Base-by-base conservation (phyloP, 2,113 vertebrate genomes). In the Motacilla tschutschensis region DNA sequence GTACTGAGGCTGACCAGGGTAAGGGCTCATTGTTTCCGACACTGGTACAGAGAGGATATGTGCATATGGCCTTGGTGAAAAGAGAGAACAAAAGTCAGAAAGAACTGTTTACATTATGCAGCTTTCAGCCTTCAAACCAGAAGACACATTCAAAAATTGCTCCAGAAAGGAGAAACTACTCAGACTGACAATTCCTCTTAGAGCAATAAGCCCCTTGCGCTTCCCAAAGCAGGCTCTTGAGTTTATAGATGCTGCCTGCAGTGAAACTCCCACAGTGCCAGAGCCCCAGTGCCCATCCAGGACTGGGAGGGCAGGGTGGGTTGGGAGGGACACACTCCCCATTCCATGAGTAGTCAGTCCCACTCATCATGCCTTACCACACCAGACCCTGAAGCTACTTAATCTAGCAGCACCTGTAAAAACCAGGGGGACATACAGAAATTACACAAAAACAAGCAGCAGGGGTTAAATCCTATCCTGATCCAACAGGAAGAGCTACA, bases 1-100 rank as follows among this genome's bases (percentile, higher is more conserved):
- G 92, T 98, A 99, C 63, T 98, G 97, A 94, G 97, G 96, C 97
- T 98, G 98, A 29, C 91, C 96, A 94, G 97, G 95, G 92, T 98
- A 99, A 41, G 98, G 96, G 46, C 98, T 97, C 96, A 98, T 95
- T 6, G 98, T 95, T 96, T 98, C 99, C 25, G 97, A 96, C 31
- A 96, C 95, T 88, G 98, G 96, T 93, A 97, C 95, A 81, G 97
- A 97, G 58, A 97, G 96, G 88, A 97, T 96, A 91, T 97, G 97
- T 96, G 97, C 94, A 93, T 98, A 98, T 67, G 97, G 95, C 96
- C 98, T 98, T 87, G 17, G 82, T 62, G 66, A n/a, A 93, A 65
- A 85, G 66, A 89, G 88, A 92, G 78, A 92, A 81, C 33, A 92
- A 18, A 64, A 81, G 85, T 83, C 43, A 92, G 77, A 73, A 33